Base-by-base conservation (phyloP, 2,888 invertebrate genomes). In the Zaprionus bogoriensis region DNA sequence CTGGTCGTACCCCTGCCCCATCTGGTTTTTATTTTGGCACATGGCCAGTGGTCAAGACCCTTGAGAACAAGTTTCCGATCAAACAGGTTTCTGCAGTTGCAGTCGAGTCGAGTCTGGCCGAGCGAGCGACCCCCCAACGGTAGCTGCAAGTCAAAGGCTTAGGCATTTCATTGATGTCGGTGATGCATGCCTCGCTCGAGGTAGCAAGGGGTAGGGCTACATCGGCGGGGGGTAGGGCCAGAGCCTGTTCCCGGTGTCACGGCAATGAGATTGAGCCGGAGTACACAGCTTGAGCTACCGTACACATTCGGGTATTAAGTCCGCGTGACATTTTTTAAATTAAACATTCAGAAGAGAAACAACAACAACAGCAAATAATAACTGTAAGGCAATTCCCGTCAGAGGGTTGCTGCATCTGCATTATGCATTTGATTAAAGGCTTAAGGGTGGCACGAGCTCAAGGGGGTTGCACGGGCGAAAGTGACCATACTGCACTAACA, bases 101-200 rank as follows among this genome's bases (percentile, higher is more conserved):
- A 67, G 14, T 14, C 32, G 30, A 12, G 30, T 30, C 47, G 42
- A 51, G 17, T 30, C 48, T 25, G 25, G 20, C 19, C 23, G 41
- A 22, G 14, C 47, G 36, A 39, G 14, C 54, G 68, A 70, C 82
- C 85, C 73, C n/a, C 30, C 41, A 17, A 53, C 60, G 45, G 77
- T 67, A 70, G 77, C 77, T 66, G 53, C 81, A 62, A 86, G 86
- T 83, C 82, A 82, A 82, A 82, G 85, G 83, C 75, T 82, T 82
- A 73, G 74, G 76, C 65, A 76, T 74, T 69, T 67, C 85, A 81
- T 85, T 81, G 83, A 85, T 81, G 84, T 85, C 45, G 59, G 63
- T 83, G 70, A 73, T 67, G 86, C 86, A 75, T 71, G 61, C 48
- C 41, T 48, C 36, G 25, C 1, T 9, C 9, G 1, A 12, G 45